Conservation (phyloP, 1,140 invertebrate species). For the Littorina saxatilis region DNA sequence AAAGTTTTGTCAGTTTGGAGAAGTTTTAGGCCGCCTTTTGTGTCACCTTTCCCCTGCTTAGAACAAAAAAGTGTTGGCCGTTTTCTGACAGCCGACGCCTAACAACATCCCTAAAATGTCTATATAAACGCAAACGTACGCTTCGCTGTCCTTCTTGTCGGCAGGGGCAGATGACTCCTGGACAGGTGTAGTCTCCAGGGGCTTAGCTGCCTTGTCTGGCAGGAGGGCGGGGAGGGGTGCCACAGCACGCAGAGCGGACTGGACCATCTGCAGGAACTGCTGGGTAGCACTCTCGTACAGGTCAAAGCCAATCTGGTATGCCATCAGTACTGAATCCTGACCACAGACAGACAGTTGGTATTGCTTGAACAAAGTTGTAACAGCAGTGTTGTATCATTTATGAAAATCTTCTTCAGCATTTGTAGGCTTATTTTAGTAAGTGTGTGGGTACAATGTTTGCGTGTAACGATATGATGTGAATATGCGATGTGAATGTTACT, state of each 20-base stretch:
- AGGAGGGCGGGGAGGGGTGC: slow-evolving; percentile 63
- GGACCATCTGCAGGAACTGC: slow-evolving; percentile 93
- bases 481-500: no score
- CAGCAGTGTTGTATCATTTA: neutral
- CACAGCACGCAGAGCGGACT: slow-evolving; percentile 65
- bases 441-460: no score
- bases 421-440: no score
- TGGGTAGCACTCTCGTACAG: slow-evolving; percentile 99
- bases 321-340: slow-evolving; percentile 87
- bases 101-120: no score
- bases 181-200: slow-evolving; percentile 34
- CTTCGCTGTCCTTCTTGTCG: slow-evolving; percentile 50
- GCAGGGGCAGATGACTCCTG: slow-evolving; percentile 31
- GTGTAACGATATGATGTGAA: no score
- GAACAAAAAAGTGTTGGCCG: no score
- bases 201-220: neutral
- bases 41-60: no score
- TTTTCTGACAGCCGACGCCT: no score
- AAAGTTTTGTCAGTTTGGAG: no score
- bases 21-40: no score
- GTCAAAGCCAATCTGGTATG: slow-evolving; percentile 99
- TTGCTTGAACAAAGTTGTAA: no score
- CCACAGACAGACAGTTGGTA: slow-evolving; percentile 43
- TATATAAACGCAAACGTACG: no score
- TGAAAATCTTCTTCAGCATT: neutral